A percentile compares a stretch with the other conserved stretches of the same genome.
These are phyloP conservation scores for Chrysogorgia sp. DNA, from an alignment of 92 coral and sea anemone species.

Conservation along the genomic window DNA sequence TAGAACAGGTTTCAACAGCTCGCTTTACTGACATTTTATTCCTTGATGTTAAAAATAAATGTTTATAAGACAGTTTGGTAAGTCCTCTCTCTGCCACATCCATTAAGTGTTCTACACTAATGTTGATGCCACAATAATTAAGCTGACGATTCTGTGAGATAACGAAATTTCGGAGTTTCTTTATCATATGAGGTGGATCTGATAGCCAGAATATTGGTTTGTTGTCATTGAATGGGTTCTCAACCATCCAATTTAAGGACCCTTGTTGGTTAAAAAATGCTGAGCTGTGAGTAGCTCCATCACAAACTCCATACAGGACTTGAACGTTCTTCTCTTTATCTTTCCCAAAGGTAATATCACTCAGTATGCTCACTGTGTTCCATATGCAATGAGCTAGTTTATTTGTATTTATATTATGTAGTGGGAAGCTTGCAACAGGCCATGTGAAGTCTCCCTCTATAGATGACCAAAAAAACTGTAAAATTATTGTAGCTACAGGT, in stretches of 20 bases:
- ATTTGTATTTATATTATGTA: conserved; percentile 40
- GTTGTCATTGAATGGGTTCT: conserved; percentile 49
- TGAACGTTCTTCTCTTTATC: conserved; percentile 10
- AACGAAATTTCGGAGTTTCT: conserved; percentile 31
- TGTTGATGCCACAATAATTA: background rate
- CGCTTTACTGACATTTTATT: conserved; percentile 45
- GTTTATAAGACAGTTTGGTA: conserved; percentile 13
- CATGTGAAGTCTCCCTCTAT: conserved; percentile 62
- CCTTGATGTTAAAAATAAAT: conserved; percentile 31
- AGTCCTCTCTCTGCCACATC: background rate
- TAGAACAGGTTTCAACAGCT: conserved; percentile 49
- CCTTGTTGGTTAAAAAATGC: conserved; percentile 53
- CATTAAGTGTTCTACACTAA: background rate
- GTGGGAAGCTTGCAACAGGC: conserved; percentile 64
- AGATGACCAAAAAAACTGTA: conserved; percentile 59
- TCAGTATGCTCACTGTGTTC: background rate
- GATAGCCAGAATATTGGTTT: conserved; percentile 43
- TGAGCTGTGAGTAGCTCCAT: conserved; percentile 57
- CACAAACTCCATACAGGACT: conserved; percentile 55
- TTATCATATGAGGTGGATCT: conserved; percentile 51
- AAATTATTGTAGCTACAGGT: conserved; percentile 44
- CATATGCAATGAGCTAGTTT: conserved; percentile 6
- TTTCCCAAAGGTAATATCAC: background rate
- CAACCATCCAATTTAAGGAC: conserved; percentile 53
- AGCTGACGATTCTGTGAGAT: background rate